Evolutionary conservation across 2,113 vertebrate genomes (phyloP).

Genomic region (Probosciger aterrimus): DNA sequence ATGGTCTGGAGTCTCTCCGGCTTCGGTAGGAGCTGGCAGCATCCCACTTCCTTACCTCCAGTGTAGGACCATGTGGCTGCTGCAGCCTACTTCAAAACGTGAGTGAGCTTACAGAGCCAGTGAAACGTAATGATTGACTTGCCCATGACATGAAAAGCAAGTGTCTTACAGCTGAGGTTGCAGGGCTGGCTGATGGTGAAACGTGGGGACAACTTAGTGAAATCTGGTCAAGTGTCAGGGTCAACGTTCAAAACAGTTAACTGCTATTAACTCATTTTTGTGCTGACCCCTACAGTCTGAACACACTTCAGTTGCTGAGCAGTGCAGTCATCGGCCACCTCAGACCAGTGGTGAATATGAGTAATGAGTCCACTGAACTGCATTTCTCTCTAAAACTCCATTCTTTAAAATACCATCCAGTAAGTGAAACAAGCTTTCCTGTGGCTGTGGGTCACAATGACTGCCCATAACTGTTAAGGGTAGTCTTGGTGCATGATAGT

Average conservation of each 20-base stretch:
- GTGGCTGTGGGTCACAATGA: neutral
- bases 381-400: neutral
- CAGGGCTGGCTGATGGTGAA: neutral
- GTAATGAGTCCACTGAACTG: neutral
- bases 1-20: neutral
- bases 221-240: neutral
- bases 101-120: neutral
- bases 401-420: neutral
- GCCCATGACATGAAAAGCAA: neutral
- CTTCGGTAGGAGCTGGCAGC: neutral
- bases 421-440: neutral
- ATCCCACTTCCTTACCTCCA: neutral
- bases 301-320: neutral
- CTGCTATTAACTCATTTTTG: neutral
- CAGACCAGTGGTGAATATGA: neutral
- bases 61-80: neutral
- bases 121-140: neutral
- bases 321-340: neutral
- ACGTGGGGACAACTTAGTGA: neutral
- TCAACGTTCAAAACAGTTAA: neutral
- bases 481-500: neutral
- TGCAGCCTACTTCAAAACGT: neutral
- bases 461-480: neutral
- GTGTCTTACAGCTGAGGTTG: neutral
- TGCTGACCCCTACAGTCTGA: neutral